Evolutionary conservation across 2,797 vertebrate genomes (phyloP), one percentile per base, ranked within the genome.

Genomic region (Gouania willdenowi): DNA sequence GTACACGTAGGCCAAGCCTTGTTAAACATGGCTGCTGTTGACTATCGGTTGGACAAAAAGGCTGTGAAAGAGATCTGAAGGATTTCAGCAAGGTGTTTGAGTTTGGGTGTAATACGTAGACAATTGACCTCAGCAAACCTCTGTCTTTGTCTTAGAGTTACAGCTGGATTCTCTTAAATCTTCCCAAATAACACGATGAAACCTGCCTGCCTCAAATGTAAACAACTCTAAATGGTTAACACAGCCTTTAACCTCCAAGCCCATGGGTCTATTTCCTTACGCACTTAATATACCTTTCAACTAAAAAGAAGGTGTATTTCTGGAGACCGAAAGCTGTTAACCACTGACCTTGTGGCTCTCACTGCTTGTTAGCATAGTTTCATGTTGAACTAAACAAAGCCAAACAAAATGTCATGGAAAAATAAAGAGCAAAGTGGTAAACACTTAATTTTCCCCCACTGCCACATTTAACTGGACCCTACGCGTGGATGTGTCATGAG

Each of bases 281-380:
- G 53, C 53, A 58, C 78, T 72, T 60, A 65, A 71, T 61, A 64
- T 36, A 75, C 69, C 53, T 67, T 77, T 71, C 49, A 61, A 58
- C 37, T 60, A 58, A 74, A 59, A 69, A 65, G 63, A 65, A 62
- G 44, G 54, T 66, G 52, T 43, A 58, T 68, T 69, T 64, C 33
- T 31, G 44, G 30, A 71, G 57, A 62, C 38, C 52, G 59, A 38
- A 15, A 75, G 69, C 55, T 58, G 55, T 80, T 83, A 76, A 65
- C 65, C 57, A 29, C 13, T 65, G 68, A 75, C 73, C 57, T 62
- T 40, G 46, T 41, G 47, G 58, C 52, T 68, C 52, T n/a, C 26
- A 8, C 36, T 48, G 42, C 45, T 46, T 46, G 60, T 72, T 71
- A 59, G 58, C 30, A 40, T 45, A 50, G 26, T 45, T 47, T 53